Percentiles rank a stretch among this genome's conserved stretches.
These are phyloP conservation scores for Columba livia DNA, from an alignment of 2,113 vertebrate genomes.

Conservation along the genomic window DNA sequence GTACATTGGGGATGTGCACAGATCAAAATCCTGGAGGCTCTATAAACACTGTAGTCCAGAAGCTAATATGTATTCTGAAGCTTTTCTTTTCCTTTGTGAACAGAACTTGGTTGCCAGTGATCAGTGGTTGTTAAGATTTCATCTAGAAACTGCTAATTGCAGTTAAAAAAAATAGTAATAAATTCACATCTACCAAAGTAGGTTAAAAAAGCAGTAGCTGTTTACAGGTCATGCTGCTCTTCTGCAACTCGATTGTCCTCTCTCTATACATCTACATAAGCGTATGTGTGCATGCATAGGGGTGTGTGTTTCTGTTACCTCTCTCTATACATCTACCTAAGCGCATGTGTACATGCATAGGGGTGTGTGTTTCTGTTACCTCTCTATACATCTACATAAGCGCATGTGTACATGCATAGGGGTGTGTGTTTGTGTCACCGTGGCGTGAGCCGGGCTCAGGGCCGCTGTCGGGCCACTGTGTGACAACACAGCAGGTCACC, in stretches of 20 bases:
- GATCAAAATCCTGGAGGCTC: conserved; percentile 33
- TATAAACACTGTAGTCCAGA: conserved; percentile 16
- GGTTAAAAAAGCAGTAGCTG: not conserved
- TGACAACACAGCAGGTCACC: not conserved
- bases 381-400: no score
- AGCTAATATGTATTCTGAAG: not conserved
- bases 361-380: no score
- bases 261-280: not conserved
- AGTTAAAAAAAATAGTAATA: not conserved
- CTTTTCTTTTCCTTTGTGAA: conserved; percentile 8
- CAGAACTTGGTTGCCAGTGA: conserved; percentile 7
- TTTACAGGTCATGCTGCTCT: not conserved
- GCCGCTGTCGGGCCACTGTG: not conserved
- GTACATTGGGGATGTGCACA: not conserved
- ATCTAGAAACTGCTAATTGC: not conserved
- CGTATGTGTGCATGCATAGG: not conserved
- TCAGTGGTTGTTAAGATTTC: conserved; percentile 13
- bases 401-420: no score
- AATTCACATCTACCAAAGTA: not conserved
- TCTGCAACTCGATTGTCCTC: not conserved
- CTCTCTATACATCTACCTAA: no score
- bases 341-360: no score
- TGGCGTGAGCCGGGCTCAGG: not conserved
- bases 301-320: no score
- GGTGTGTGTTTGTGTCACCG: no score